Percentiles rank a stretch among this genome's conserved stretches.
These are phyloP conservation scores for Apteryx owenii DNA, from an alignment of 2,113 vertebrate genomes.

Conservation along the genomic window DNA sequence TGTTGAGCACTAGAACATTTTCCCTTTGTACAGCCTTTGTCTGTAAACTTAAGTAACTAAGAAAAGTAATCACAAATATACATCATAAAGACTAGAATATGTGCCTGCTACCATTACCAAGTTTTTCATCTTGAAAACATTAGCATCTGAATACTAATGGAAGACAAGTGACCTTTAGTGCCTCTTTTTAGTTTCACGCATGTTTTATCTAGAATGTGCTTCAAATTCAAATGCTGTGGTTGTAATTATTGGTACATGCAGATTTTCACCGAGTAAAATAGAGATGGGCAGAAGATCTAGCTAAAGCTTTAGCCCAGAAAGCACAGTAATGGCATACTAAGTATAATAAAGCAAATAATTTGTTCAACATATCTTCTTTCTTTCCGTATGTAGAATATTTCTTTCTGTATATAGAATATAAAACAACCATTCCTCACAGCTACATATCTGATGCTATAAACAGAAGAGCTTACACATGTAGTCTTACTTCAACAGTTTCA, in stretches of 20 bases:
- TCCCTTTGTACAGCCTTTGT: not conserved
- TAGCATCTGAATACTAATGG: not conserved
- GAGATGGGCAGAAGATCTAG: not conserved
- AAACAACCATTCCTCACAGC: not conserved
- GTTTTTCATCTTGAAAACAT: not conserved
- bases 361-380: not conserved
- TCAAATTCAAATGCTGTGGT: not conserved
- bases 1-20: not conserved
- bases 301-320: not conserved
- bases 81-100: not conserved
- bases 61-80: not conserved
- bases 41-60: not conserved
- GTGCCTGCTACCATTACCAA: not conserved
- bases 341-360: not conserved
- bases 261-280: not conserved
- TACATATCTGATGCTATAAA: not conserved
- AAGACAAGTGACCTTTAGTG: not conserved
- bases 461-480: fast-evolving
- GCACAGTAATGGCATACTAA: not conserved
- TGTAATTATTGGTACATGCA: not conserved
- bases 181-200: not conserved
- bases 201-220: not conserved
- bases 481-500: not conserved
- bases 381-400: not conserved
- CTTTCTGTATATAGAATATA: not conserved